Evolutionary conservation across 2,888 invertebrate genomes (phyloP).

Genomic region (Leucania comma): DNA sequence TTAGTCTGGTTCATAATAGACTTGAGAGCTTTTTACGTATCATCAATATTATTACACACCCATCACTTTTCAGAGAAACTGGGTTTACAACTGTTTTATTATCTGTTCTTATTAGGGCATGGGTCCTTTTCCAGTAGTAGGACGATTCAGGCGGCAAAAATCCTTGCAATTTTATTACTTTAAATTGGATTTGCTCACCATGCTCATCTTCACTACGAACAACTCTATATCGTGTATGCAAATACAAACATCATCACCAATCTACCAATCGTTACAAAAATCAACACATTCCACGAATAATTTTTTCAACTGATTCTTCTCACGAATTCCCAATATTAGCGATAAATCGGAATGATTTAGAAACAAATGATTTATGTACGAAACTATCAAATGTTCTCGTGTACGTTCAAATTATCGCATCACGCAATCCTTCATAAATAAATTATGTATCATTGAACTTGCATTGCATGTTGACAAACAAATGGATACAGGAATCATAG

Average conservation of each 20-base stretch:
- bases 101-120: no score
- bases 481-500: constrained; percentile 22
- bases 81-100: no score
- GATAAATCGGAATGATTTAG: constrained; percentile 14
- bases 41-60: not conserved
- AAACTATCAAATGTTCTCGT: constrained; percentile 29
- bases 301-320: not conserved
- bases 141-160: not conserved
- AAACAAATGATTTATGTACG: constrained; percentile 41
- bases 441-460: constrained; percentile 50
- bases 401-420: constrained; percentile 12
- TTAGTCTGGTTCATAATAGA: not conserved
- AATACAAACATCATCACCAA: not conserved
- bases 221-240: not conserved
- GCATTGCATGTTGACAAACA: constrained; percentile 53
- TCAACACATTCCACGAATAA: constrained; percentile 3
- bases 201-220: not conserved
- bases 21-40: not conserved
- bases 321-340: constrained; percentile 4
- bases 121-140: no score
- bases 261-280: not conserved
- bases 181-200: not conserved
- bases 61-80: not conserved
- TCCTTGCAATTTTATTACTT: not conserved
- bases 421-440: constrained; percentile 50